Conservation (phyloP, 2,113 vertebrate species). For the Notothenia coriiceps region DNA sequence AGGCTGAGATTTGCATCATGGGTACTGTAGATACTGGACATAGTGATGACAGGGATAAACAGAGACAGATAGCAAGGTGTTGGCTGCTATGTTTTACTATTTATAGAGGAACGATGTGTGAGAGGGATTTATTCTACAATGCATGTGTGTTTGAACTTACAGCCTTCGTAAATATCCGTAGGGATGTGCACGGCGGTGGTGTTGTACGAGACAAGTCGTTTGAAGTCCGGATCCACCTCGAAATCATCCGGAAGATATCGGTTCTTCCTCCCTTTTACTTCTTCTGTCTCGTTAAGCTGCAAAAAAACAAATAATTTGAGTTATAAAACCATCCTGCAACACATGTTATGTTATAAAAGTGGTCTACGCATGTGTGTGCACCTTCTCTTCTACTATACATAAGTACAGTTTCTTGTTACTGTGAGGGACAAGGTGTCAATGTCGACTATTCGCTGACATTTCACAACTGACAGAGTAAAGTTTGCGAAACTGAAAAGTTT, state of each 20-base stretch:
- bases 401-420: not conserved
- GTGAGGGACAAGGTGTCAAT: slow-evolving; percentile 24
- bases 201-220: slow-evolving; percentile 90
- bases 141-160: slow-evolving; percentile 85
- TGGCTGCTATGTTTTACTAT: slow-evolving; percentile 4
- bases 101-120: not conserved
- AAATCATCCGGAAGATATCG: slow-evolving; percentile 89
- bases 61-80: not conserved
- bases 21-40: slow-evolving; percentile 44
- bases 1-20: slow-evolving; percentile 42
- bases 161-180: slow-evolving; percentile 95
- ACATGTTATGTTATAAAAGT: not conserved
- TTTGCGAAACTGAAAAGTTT: slow-evolving; percentile 19
- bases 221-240: slow-evolving; percentile 88
- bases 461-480: slow-evolving; percentile 9
- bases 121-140: not conserved
- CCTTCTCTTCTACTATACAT: not conserved
- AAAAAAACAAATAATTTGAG: slow-evolving; percentile 24
- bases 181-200: slow-evolving; percentile 94
- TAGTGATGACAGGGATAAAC: slow-evolving; percentile 17
- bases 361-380: not conserved
- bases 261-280: slow-evolving; percentile 74
- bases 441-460: slow-evolving; percentile 8
- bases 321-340: not conserved
- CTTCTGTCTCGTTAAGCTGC: slow-evolving; percentile 87